Base-by-base conservation (phyloP, 1,140 invertebrate genomes). In the Coboldia fuscipes region DNA sequence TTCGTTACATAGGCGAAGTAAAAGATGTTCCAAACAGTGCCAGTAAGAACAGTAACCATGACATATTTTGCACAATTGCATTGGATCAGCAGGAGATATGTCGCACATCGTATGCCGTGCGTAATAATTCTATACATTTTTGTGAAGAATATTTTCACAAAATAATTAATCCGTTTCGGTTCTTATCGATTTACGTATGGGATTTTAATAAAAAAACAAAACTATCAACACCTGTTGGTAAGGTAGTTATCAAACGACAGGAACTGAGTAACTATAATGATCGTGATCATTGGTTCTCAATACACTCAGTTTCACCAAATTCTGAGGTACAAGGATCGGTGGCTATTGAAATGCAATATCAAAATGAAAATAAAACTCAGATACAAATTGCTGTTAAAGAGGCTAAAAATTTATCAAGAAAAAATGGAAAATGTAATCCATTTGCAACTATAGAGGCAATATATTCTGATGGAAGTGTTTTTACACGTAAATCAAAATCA, bases 71-170 rank as follows among this genome's bases (percentile, higher is more conserved):
- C 54, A 70, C 73, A 27, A 61, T 89, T 45, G 82, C 78, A 27
- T 62, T 89, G 40, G 84, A 89, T 58, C 79, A 85, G 55, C 83
- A 89, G 57, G 80, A 86, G 58, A 86, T 89, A 51, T 88, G 80
- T 56, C 68, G 80, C 45, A 88, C 84, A 32, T 70, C 72, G 38
- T 81, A 75, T 41, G 75, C 78, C 51, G 79, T 85, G 57, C 78
- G 77, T 61, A 82, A 76, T 35, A 66, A 82, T 40, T 72, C 74
- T 76, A 82, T 84, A 41, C 89, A 86, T 58, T 89, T 85, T 56
- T 81, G 81, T 33, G 83, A 88, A 56, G 84, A 92, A 53, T 89
- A 86, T 61, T 75, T 84, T 49, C 88, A 86, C 48, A 82, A 88
- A 50, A 81, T 90, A 36, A 84, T 84, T 35, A 61, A 82, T 44